A percentile compares a stretch with the other conserved stretches of the same genome.
These are phyloP conservation scores for Bombus polaris DNA, from an alignment of 1,140 invertebrate species.

Conservation along the genomic window DNA sequence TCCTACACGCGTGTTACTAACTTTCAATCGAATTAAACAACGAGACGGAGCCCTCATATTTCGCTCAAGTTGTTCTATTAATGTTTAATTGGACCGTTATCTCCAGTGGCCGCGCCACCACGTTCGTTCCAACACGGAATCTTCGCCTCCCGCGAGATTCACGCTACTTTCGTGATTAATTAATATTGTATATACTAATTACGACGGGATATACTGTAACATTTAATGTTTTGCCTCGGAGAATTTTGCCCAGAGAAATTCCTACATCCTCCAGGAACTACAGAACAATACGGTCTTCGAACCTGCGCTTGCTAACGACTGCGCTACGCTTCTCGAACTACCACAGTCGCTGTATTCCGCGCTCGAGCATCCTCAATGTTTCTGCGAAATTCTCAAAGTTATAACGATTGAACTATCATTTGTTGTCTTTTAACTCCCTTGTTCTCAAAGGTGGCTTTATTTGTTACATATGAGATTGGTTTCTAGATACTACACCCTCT, in stretches of 20 bases:
- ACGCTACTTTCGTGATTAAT: constrained; percentile 1
- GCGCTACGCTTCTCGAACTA: not conserved
- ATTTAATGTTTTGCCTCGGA: not conserved
- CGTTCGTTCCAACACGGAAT: not conserved
- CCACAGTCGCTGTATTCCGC: not conserved
- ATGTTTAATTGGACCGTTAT: constrained; percentile 34
- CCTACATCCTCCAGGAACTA: not conserved
- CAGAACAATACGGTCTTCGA: not conserved
- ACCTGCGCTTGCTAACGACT: not conserved
- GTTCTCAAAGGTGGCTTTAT: too few species aligned
- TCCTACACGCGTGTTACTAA: constrained; percentile 4
- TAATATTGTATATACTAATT: constrained; percentile 21
- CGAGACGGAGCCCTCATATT: not conserved
- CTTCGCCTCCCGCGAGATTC: constrained; percentile 13
- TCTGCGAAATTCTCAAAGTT: not conserved
- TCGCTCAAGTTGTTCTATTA: constrained; percentile 11
- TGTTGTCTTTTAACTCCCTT: too few species aligned
- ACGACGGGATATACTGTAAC: not conserved
- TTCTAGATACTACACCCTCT: too few species aligned
- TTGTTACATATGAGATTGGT: too few species aligned
- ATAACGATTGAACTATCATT: not conserved
- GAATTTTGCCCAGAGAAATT: constrained; percentile 9
- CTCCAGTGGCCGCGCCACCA: not conserved
- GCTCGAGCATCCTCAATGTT: not conserved
- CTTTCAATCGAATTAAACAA: constrained; percentile 28